A percentile compares a stretch with the other conserved stretches of the same genome.
phyloP scores from a whole-genome alignment of 2,113 vertebrate species.

The Sitta europaea region DNA sequence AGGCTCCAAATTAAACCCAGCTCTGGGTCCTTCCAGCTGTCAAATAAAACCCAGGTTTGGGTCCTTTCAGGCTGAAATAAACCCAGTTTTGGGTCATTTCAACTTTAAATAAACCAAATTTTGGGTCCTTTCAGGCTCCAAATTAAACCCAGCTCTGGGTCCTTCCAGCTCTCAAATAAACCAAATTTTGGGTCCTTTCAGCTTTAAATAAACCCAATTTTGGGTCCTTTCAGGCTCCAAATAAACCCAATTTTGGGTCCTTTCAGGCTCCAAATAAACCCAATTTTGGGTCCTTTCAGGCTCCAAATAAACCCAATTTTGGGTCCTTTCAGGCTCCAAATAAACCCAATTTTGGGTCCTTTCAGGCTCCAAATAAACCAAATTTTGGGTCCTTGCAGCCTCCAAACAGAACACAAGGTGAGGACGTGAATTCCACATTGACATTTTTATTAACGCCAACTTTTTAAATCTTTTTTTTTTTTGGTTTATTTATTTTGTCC shows the following conservation, averaged over 20 bases:
- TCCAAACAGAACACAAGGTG: conserved; percentile 30
- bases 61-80: background rate
- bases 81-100: background rate
- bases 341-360: background rate
- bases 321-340: too few species aligned
- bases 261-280: background rate
- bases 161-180: fast-evolving
- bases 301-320: too few species aligned
- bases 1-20: background rate
- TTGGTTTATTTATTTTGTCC: conserved; percentile 39
- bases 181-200: background rate
- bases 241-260: background rate
- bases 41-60: background rate
- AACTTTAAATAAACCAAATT: fast-evolving
- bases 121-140: background rate
- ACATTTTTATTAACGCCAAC: conserved; percentile 92
- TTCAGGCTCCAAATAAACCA: background rate
- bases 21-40: fast-evolving
- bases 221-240: background rate
- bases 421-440: conserved; percentile 71
- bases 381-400: background rate
- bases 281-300: background rate
- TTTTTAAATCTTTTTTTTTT: conserved; percentile 70
- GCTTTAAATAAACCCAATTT: background rate
- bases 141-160: background rate